Conservation (phyloP, 2,797 vertebrate species). For the Taeniopygia guttata region DNA sequence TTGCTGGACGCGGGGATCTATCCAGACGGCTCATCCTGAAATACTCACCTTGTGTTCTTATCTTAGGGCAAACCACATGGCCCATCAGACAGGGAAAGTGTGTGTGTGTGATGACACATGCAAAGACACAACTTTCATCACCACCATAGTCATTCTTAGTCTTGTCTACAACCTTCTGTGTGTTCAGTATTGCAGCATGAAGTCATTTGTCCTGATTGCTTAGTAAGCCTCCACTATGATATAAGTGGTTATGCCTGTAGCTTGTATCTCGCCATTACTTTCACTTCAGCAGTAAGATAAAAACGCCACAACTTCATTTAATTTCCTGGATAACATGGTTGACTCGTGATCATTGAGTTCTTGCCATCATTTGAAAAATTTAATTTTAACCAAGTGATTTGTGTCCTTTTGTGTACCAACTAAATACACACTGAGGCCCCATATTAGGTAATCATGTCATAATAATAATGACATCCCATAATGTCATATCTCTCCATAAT, state of each 20-base stretch:
- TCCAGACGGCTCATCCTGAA: background rate
- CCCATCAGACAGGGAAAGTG: background rate
- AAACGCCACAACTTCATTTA: background rate
- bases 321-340: background rate
- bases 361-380: background rate
- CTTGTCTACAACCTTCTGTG: background rate
- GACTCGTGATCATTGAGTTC: background rate
- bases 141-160: background rate
- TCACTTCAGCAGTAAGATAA: background rate
- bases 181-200: background rate
- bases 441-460: background rate
- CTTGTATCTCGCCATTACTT: background rate
- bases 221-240: background rate
- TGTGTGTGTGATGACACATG: background rate
- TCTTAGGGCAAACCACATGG: background rate
- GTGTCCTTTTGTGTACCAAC: background rate
- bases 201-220: background rate
- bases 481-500: too few species aligned
- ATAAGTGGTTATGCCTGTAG: background rate
- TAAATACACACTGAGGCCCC: background rate
- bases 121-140: background rate
- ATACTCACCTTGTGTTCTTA: background rate
- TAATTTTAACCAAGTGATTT: background rate
- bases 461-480: too few species aligned
- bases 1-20: background rate